A percentile compares a stretch with the other conserved stretches of the same genome.
These are phyloP conservation scores for Branchellion lobata DNA, from an alignment of 2,888 invertebrate genomes.

Conservation along the genomic window DNA sequence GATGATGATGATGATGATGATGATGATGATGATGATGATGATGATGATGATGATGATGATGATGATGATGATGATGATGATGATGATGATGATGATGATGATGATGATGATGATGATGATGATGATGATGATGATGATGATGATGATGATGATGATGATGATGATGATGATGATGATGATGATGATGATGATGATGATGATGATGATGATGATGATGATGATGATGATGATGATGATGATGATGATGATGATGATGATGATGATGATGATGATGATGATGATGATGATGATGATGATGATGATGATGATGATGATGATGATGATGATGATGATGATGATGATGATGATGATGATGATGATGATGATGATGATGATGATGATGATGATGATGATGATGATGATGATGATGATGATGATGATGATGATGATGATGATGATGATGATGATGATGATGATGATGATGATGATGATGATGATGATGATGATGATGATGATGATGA, in stretches of 20 bases:
- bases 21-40: slow-evolving; percentile 40
- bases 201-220: background rate
- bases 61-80: background rate
- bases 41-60: slow-evolving; percentile 8
- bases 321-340: background rate
- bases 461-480: too few relatives aligned
- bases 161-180: background rate
- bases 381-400: background rate
- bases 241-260: slow-evolving; percentile 11
- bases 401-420: background rate
- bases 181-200: slow-evolving; percentile 19
- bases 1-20: background rate
- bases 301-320: background rate
- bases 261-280: slow-evolving; percentile 16
- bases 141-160: background rate
- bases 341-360: background rate
- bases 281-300: background rate
- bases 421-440: background rate
- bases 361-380: background rate
- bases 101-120: background rate
- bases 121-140: background rate
- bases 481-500: too few relatives aligned
- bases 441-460: background rate
- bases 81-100: background rate
- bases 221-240: slow-evolving; percentile 23